These are phyloP conservation scores for Phrynosoma platyrhinos DNA, from an alignment of 2,113 vertebrate species.

Conservation along the genomic window DNA sequence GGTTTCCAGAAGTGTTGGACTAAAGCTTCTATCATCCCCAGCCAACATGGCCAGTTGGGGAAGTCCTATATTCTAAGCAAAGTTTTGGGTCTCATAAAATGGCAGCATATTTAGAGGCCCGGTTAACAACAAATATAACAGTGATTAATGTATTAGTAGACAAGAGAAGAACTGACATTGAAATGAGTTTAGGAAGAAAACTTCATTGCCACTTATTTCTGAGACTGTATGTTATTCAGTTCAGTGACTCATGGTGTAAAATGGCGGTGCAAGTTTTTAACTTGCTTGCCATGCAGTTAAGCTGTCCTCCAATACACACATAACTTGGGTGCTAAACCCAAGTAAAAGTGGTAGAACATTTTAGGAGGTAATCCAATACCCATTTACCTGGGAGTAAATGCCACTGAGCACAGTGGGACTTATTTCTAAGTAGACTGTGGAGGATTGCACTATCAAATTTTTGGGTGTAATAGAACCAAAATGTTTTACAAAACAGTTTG, in stretches of 20 bases:
- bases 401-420: background rate
- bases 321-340: background rate
- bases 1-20: background rate
- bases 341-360: too few relatives aligned
- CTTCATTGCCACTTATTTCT: background rate
- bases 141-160: background rate
- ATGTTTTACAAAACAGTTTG: background rate
- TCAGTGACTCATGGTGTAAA: background rate
- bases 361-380: background rate
- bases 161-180: background rate
- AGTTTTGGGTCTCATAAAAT: background rate
- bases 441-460: background rate
- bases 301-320: background rate
- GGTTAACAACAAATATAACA: background rate
- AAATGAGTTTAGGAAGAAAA: background rate
- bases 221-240: background rate
- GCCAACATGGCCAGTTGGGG: background rate
- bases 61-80: background rate
- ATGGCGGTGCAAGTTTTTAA: background rate
- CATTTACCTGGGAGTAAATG: background rate
- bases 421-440: background rate
- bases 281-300: background rate
- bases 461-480: background rate
- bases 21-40: background rate
- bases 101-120: background rate